Evolutionary conservation across 2,888 invertebrate species (phyloP).

Genomic region (Diarsia brunnea): DNA sequence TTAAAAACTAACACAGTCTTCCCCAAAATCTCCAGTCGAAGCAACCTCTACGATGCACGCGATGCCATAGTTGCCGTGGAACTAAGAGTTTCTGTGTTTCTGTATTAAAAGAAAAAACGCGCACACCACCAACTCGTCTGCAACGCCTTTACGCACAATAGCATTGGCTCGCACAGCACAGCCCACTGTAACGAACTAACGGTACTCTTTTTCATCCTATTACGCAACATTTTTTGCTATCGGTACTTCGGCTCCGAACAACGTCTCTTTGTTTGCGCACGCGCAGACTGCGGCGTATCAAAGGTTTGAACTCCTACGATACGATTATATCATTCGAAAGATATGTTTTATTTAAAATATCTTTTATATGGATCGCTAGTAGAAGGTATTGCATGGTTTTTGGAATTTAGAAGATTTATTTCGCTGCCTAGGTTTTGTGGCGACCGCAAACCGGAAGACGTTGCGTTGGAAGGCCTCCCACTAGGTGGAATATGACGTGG

Average conservation of each 20-base stretch:
- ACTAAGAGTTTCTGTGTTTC: no score
- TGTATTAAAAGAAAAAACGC: background rate
- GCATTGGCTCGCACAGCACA: constrained; percentile 47
- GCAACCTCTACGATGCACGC: no score
- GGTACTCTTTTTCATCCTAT: constrained; percentile 71
- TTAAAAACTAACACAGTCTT: background rate
- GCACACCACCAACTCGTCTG: constrained; percentile 23
- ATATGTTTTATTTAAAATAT: constrained; percentile 35
- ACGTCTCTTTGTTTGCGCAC: constrained; percentile 70
- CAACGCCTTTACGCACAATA: constrained; percentile 41
- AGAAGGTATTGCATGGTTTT: background rate
- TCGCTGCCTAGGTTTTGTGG: background rate
- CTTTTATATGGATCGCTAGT: constrained; percentile 26
- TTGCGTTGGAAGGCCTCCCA: no score
- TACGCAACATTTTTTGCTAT: constrained; percentile 82
- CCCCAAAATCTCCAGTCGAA: no score
- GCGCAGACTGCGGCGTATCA: constrained; percentile 54
- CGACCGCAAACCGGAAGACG: no score
- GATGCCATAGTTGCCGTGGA: no score
- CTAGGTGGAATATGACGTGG: no score
- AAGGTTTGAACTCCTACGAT: constrained; percentile 60
- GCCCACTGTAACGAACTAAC: constrained; percentile 70
- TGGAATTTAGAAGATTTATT: background rate
- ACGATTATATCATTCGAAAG: constrained; percentile 54
- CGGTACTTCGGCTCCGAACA: constrained; percentile 74